These are phyloP conservation scores for Drosophila prolongata DNA, from an alignment of 2,888 invertebrate species.

Conservation along the genomic window DNA sequence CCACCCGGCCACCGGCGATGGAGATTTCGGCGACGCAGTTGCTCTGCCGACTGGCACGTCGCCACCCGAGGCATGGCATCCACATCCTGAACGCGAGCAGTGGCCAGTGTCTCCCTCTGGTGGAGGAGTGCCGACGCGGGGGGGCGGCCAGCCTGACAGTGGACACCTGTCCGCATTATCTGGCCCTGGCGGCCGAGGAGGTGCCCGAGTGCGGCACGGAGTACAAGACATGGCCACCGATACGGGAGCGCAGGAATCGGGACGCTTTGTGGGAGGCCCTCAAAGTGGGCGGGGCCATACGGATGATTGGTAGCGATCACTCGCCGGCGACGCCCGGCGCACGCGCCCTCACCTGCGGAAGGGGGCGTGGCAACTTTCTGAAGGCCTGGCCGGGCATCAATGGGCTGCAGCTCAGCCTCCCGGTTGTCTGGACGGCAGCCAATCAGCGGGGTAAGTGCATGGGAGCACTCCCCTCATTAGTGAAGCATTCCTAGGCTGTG, in stretches of 20 bases:
- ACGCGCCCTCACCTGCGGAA: conserved; percentile 85
- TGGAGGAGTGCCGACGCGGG: conserved; percentile 85
- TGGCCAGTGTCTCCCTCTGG: conserved; percentile 86
- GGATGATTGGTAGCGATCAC: conserved; percentile 89
- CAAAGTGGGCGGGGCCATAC: conserved; percentile 84
- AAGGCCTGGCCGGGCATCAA: conserved; percentile 91
- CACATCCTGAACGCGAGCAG: conserved; percentile 90
- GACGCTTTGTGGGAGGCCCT: conserved; percentile 88
- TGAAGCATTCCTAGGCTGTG: neutral
- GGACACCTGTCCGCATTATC: conserved; percentile 91
- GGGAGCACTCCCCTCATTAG: neutral
- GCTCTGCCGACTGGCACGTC: conserved; percentile 86
- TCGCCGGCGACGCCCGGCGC: conserved; percentile 89
- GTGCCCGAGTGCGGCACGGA: conserved; percentile 88
- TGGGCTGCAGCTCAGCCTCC: conserved; percentile 89
- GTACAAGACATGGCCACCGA: conserved; percentile 90
- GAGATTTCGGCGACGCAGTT: conserved; percentile 88
- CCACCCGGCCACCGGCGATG: conserved; percentile 88
- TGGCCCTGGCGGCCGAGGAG: conserved; percentile 87
- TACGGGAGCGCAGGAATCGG: conserved; percentile 87
- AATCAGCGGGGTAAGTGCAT: conserved; percentile 81
- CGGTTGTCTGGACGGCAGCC: conserved; percentile 88
- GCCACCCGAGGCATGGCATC: conserved; percentile 83
- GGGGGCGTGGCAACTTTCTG: conserved; percentile 87
- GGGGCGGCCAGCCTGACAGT: conserved; percentile 86